A percentile compares a stretch with the other conserved stretches of the same genome.
These are phyloP conservation scores for Cariama cristata DNA, from an alignment of 2,113 vertebrate genomes.

Conservation along the genomic window DNA sequence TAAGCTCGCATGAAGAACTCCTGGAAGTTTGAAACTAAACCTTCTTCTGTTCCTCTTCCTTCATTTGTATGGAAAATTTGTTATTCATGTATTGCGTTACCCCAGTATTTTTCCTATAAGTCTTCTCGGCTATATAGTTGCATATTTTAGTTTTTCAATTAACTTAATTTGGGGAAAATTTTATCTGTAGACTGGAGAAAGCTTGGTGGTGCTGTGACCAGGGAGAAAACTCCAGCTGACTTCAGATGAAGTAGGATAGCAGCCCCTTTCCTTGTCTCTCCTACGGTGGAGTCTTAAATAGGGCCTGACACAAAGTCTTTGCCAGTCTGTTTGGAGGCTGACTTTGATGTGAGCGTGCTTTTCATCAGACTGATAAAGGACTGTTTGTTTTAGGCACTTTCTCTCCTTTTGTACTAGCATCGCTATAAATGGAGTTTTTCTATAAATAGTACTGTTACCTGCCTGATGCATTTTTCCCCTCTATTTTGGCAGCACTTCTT, in stretches of 20 bases:
- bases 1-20: background rate
- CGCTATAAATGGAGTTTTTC: background rate
- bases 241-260: background rate
- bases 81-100: background rate
- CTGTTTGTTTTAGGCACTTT: background rate
- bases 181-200: background rate
- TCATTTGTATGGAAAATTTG: background rate
- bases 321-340: background rate
- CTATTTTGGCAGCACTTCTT: background rate
- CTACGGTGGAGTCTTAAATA: accelerated
- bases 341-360: background rate
- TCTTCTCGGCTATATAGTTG: background rate
- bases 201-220: background rate
- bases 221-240: background rate
- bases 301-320: background rate
- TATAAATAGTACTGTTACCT: constrained; percentile 9
- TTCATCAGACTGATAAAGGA: background rate
- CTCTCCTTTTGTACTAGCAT: background rate
- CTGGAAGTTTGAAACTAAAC: background rate
- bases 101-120: background rate
- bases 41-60: background rate
- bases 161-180: background rate
- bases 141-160: background rate
- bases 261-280: background rate
- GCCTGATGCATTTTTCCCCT: background rate